A percentile compares a stretch with the other conserved stretches of the same genome.
phyloP scores from a whole-genome alignment of 2,888 invertebrate species.

The Sceliomorpha sp. region DNA sequence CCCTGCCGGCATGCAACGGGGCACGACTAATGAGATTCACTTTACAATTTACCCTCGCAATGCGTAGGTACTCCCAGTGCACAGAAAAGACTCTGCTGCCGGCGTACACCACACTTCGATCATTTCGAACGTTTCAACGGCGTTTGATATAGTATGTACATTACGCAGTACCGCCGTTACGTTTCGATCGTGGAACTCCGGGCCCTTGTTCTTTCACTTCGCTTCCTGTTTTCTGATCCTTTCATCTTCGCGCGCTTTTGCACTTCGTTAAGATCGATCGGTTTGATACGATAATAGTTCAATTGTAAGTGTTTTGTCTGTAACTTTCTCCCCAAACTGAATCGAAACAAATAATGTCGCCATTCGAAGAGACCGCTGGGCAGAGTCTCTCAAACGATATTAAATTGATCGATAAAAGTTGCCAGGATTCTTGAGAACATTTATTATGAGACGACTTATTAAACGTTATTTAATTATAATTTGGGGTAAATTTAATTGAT shows the following conservation, averaged over 20 bases:
- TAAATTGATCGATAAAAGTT: too few relatives aligned
- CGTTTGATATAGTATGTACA: conserved; percentile 60
- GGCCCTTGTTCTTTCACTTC: conserved; percentile 57
- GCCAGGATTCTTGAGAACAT: too few relatives aligned
- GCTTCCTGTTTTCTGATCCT: conserved; percentile 53
- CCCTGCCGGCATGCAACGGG: conserved; percentile 66
- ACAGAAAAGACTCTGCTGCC: conserved; percentile 58
- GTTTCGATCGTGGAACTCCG: conserved; percentile 46
- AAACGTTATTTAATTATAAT: too few relatives aligned
- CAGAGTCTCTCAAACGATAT: too few relatives aligned
- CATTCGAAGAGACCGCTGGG: too few relatives aligned
- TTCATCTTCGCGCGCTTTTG: conserved; percentile 53
- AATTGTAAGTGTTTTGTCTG: too few relatives aligned
- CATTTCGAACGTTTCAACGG: conserved; percentile 60
- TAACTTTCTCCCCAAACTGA: too few relatives aligned
- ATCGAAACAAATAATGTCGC: too few relatives aligned
- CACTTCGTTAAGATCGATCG: background rate
- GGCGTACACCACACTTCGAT: conserved; percentile 62
- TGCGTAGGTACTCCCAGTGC: conserved; percentile 58
- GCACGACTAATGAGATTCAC: conserved; percentile 79
- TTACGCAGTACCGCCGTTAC: conserved; percentile 58
- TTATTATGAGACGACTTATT: too few relatives aligned
- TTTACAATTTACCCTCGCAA: conserved; percentile 72
- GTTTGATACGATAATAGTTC: too few relatives aligned
- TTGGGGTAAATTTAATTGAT: too few relatives aligned